Percentiles rank a stretch among this genome's conserved stretches.
phyloP scores from a whole-genome alignment of 37 sponge, comb jelly and placozoan genomes.

The Haliclona indistincta region DNA sequence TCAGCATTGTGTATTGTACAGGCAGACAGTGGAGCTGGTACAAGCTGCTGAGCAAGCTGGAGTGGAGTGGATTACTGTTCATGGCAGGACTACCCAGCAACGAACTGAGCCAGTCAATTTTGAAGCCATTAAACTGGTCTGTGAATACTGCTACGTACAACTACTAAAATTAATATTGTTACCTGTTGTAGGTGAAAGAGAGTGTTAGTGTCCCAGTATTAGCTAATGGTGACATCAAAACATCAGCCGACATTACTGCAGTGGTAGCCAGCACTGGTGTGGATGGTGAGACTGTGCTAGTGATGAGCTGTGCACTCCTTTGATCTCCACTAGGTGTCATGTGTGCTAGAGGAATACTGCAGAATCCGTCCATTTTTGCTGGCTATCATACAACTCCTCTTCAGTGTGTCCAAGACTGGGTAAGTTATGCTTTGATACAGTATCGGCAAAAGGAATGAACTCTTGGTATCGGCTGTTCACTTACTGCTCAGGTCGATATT shows the following conservation, averaged over 20 bases:
- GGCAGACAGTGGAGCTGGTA: constrained; percentile 82
- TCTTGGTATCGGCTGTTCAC: neutral
- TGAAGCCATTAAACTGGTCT: constrained; percentile 80
- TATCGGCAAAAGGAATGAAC: too few relatives aligned
- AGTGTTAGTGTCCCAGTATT: constrained; percentile 85
- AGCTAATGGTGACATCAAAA: constrained; percentile 88
- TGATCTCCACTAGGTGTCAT: constrained; percentile 63
- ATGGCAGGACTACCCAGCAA: constrained; percentile 86
- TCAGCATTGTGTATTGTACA: constrained; percentile 15
- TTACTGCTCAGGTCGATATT: constrained; percentile 42
- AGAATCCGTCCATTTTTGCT: constrained; percentile 88
- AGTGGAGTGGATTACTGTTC: constrained; percentile 86
- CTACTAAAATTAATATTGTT: neutral
- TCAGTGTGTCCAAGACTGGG: constrained; percentile 84
- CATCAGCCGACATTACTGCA: constrained; percentile 30
- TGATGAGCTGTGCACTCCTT: neutral
- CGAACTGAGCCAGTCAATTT: constrained; percentile 73
- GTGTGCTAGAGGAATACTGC: constrained; percentile 88
- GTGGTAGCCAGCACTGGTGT: constrained; percentile 57
- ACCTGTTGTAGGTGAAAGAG: constrained; percentile 75
- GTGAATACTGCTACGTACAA: neutral
- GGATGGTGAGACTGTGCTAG: constrained; percentile 37
- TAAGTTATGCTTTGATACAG: neutral
- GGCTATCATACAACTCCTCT: constrained; percentile 74
- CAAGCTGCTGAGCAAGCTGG: constrained; percentile 75